Percentiles rank a stretch among this genome's conserved stretches.
phyloP scores from a whole-genome alignment of 1,140 invertebrate genomes.

The Euschistus heros region DNA sequence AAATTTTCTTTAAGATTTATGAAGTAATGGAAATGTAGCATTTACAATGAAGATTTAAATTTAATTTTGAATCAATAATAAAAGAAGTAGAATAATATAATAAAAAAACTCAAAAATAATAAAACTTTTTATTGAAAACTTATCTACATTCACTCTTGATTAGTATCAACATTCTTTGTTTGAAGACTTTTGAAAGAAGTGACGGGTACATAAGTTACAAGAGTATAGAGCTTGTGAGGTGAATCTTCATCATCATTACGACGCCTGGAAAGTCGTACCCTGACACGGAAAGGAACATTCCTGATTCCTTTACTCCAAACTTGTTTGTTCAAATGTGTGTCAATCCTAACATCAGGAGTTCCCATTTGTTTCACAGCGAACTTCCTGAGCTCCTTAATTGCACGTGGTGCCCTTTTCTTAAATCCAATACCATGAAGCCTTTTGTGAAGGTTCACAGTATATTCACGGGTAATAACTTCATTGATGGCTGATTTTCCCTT shows the following conservation, averaged over 20 bases:
- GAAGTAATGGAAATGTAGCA: too few relatives aligned
- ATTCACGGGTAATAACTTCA: constrained; percentile 97
- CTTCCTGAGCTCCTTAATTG: constrained; percentile 94
- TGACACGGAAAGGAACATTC: constrained; percentile 79
- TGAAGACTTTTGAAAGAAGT: constrained; percentile 85
- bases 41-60: too few relatives aligned
- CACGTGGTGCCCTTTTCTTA: constrained; percentile 89
- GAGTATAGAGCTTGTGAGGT: constrained; percentile 92
- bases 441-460: constrained; percentile 97
- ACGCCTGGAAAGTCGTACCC: constrained; percentile 81
- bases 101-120: constrained; percentile 1
- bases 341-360: constrained; percentile 93
- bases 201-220: constrained; percentile 93
- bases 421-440: constrained; percentile 93
- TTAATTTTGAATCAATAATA: too few relatives aligned
- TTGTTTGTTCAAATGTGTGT: constrained; percentile 94
- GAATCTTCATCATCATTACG: constrained; percentile 99
- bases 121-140: background rate
- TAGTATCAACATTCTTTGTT: constrained; percentile 89
- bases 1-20: too few relatives aligned
- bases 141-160: constrained; percentile 56
- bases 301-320: constrained; percentile 41
- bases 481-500: constrained; percentile 89
- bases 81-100: background rate
- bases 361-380: constrained; percentile 99